phyloP scores from a whole-genome alignment of 2,113 vertebrate genomes.

The Todiramphus chloris region DNA sequence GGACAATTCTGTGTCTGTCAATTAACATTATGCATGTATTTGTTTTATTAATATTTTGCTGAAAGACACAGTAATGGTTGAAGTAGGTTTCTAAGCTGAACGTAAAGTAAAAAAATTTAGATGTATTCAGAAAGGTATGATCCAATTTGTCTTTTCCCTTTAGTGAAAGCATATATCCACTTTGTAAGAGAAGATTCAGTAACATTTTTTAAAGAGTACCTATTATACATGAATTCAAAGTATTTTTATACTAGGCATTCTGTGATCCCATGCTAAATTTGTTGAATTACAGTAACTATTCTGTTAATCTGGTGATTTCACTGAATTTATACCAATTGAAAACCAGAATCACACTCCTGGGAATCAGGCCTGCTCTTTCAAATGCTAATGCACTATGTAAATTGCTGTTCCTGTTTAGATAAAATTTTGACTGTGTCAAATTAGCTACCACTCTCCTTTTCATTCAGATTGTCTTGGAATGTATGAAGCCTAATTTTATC shows the following conservation, averaged over 20 bases:
- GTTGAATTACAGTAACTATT: slow-evolving; percentile 17
- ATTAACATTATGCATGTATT: not conserved
- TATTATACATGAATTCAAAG: not conserved
- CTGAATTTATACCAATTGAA: slow-evolving; percentile 21
- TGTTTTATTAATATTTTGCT: not conserved
- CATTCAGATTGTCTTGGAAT: slow-evolving; percentile 39
- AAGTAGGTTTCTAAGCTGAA: not conserved
- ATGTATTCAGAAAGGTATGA: not conserved
- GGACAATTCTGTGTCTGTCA: not conserved
- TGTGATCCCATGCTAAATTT: not conserved
- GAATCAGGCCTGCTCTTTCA: slow-evolving; percentile 38
- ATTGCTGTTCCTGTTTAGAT: slow-evolving; percentile 58
- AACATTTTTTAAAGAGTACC: slow-evolving; percentile 4
- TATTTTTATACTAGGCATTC: slow-evolving; percentile 11
- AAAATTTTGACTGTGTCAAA: slow-evolving; percentile 51
- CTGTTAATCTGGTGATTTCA: slow-evolving; percentile 41
- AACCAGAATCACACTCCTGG: slow-evolving; percentile 5
- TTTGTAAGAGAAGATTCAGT: not conserved
- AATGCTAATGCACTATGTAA: slow-evolving; percentile 42
- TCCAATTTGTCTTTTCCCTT: not conserved
- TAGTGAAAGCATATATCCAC: not conserved
- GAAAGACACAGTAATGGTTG: not conserved
- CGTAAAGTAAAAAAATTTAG: not conserved
- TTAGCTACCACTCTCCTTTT: slow-evolving; percentile 57
- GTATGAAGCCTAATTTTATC: slow-evolving; percentile 29